Evolutionary conservation across 2,113 vertebrate genomes (phyloP), one percentile per base, ranked within the genome.

Genomic region (Oreotrochilus melanogaster): DNA sequence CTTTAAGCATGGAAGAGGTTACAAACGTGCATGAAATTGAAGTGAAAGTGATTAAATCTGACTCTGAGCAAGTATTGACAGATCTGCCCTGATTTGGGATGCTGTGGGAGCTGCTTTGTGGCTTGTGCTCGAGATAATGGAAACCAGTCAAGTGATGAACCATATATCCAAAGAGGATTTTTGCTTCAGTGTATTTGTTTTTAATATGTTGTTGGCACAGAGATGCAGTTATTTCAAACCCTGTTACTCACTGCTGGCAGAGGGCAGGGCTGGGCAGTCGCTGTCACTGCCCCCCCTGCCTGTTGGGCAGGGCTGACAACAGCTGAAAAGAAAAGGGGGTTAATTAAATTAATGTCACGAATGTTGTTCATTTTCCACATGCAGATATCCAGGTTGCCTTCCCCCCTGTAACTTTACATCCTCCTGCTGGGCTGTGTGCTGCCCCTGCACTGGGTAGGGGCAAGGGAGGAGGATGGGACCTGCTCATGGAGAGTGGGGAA

Each of bases 1-100:
- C 60, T 86, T 95, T 88, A 92, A 78, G 94, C 82, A 42, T 50
- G 61, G 88, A 92, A 95, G 93, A 94, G 75, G 93, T 95, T 92
- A 96, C 85, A 96, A 94, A 93, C 88, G 90, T 92, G 93, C 92
- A 86, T 96, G 80, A 94, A 96, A 96, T 86, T 88, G 93, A 80
- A 94, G 90, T 7, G 48, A 64, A 27, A 92, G 90, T 75, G 95
- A 96, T 94, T 96, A 95, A 91, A 96, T 96, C 90, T 95, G 7
- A 53, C 85, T 78, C 42, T 53, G 75, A 96, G 88, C 51, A 37
- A 53, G 67, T 86, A 84, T 57, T 84, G 95, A 96, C 94, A 80
- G 78, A 47, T 78, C 88, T 60, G 92, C 94, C 72, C 56, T 18
- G 58, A 85, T 82, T 54, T 42, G 33, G 74, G 92, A 31, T 22